These are phyloP conservation scores for Saxicola maurus DNA, from an alignment of 2,797 vertebrate species.

Conservation along the genomic window DNA sequence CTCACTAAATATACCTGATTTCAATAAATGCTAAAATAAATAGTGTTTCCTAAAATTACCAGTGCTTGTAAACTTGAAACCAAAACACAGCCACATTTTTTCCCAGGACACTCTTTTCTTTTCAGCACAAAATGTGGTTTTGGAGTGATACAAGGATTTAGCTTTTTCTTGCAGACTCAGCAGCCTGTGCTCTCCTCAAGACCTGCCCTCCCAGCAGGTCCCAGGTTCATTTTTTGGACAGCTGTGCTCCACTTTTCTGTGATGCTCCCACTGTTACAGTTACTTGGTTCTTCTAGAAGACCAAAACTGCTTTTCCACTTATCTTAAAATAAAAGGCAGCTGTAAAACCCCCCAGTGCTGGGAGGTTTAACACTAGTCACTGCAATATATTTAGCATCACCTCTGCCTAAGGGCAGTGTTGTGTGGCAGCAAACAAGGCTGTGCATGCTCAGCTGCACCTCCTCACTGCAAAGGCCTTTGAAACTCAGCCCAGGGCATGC, in stretches of 20 bases:
- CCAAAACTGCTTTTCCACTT: neutral
- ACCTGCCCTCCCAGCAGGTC: neutral
- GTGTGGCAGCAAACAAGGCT: neutral
- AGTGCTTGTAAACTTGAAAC: neutral
- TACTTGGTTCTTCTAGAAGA: neutral
- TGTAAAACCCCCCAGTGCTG: neutral
- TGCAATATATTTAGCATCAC: neutral
- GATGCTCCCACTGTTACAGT: neutral
- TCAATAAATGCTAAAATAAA: neutral
- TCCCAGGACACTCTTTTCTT: neutral
- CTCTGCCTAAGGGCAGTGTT: neutral
- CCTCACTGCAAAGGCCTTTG: neutral
- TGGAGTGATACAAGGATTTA: neutral
- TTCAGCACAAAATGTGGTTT: neutral
- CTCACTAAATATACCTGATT: neutral
- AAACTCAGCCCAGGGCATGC: neutral
- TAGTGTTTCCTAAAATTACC: neutral
- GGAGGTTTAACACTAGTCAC: neutral
- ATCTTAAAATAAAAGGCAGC: neutral
- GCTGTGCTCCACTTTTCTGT: neutral
- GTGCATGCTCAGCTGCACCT: neutral
- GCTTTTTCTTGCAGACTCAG: neutral
- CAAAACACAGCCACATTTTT: fast-evolving
- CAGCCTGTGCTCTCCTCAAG: neutral
- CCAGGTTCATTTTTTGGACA: neutral